A percentile compares a stretch with the other conserved stretches of the same genome.
These are phyloP conservation scores for Oscheius sp. DNA, from an alignment of 2,888 invertebrate genomes.

Conservation along the genomic window DNA sequence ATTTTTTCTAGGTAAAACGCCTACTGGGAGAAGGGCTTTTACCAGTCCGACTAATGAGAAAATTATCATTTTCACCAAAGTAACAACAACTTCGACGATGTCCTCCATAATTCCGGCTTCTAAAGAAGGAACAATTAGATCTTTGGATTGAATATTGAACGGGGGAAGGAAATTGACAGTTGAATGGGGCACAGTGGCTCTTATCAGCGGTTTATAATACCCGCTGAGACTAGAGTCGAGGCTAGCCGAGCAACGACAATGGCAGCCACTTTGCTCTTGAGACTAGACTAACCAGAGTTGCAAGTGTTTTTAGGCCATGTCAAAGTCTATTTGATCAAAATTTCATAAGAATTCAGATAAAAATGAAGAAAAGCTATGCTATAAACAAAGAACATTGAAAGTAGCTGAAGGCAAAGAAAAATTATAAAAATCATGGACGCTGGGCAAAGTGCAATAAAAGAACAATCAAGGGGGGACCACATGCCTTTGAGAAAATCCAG, in stretches of 20 bases:
- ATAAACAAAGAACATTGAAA: not conserved
- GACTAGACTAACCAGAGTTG: not conserved
- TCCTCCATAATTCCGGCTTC: constrained; percentile 41
- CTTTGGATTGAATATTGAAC: not conserved
- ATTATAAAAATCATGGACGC: too few species aligned
- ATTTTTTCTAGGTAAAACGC: constrained; percentile 78
- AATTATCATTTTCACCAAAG: constrained; percentile 40
- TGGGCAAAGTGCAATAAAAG: too few species aligned
- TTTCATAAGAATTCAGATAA: not conserved
- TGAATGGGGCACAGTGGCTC: too few species aligned
- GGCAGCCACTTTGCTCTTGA: not conserved
- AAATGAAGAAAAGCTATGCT: not conserved
- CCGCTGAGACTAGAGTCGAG: constrained; percentile 9
- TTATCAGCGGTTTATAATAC: constrained; percentile 2
- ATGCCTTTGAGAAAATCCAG: not conserved
- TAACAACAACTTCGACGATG: constrained; percentile 39
- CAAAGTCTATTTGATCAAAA: not conserved
- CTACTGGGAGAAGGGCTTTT: constrained; percentile 57
- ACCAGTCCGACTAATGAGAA: constrained; percentile 46
- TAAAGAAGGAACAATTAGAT: not conserved
- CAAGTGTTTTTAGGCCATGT: not conserved
- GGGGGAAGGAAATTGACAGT: not conserved
- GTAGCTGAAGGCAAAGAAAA: not conserved
- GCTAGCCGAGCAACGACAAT: constrained; percentile 18
- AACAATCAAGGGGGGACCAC: not conserved